A percentile compares a stretch with the other conserved stretches of the same genome.
Evolutionary conservation across 2,797 vertebrate species (phyloP).

Genomic region (Botia almorhae): DNA sequence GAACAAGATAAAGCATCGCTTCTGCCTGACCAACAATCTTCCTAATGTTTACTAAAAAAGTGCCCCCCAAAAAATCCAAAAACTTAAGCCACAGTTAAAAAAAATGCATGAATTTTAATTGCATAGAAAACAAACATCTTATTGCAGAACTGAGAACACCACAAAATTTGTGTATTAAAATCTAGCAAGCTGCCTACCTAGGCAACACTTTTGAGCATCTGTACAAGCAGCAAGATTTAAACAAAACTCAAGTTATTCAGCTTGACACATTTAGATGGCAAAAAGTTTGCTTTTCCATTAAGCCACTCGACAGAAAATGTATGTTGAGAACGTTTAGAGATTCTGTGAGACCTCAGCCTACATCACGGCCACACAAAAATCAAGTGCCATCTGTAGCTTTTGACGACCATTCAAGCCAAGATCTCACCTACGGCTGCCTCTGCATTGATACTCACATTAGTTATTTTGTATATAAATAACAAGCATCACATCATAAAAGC

Average conservation of each 20-base stretch:
- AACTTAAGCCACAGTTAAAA: too few relatives aligned
- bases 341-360: not conserved
- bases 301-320: not conserved
- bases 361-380: conserved; percentile 10
- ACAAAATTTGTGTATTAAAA: too few relatives aligned
- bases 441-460: conserved; percentile 24
- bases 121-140: too few relatives aligned
- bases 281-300: not conserved
- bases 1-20: not conserved
- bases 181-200: too few relatives aligned
- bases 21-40: not conserved
- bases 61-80: too few relatives aligned
- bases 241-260: not conserved
- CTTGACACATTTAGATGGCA: not conserved
- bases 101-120: too few relatives aligned
- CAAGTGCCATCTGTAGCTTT: conserved; percentile 36
- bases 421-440: conserved; percentile 38
- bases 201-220: too few relatives aligned
- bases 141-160: too few relatives aligned
- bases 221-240: not conserved
- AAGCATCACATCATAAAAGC: not conserved
- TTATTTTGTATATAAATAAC: not conserved
- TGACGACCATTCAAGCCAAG: conserved; percentile 27
- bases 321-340: not conserved
- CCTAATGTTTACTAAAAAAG: too few relatives aligned